A percentile compares a stretch with the other conserved stretches of the same genome.
These are phyloP conservation scores for Leptinotarsa rubiginosa DNA, from an alignment of 2,888 invertebrate species.

Conservation along the genomic window DNA sequence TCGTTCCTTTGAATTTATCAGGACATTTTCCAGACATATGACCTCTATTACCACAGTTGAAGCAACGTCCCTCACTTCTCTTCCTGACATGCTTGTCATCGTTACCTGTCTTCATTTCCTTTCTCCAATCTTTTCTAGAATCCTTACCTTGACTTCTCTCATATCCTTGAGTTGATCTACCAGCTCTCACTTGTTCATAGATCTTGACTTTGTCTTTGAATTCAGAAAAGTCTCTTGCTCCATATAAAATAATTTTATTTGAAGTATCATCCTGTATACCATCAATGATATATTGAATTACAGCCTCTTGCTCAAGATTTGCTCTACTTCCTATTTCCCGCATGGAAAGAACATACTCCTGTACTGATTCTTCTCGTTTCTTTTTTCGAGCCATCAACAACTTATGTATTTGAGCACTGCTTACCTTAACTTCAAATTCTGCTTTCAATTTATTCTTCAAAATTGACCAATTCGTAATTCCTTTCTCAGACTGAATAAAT, in stretches of 20 bases:
- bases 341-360: constrained; percentile 47
- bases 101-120: too few relatives aligned
- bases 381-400: constrained; percentile 52
- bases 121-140: too few relatives aligned
- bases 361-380: constrained; percentile 54
- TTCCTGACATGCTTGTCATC: too few relatives aligned
- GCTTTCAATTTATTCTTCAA: constrained; percentile 42
- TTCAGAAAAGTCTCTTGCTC: constrained; percentile 36
- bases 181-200: too few relatives aligned
- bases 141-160: too few relatives aligned
- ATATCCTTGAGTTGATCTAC: too few relatives aligned
- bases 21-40: too few relatives aligned
- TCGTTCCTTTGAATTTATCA: too few relatives aligned
- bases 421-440: constrained; percentile 49
- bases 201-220: constrained; percentile 26
- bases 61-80: too few relatives aligned
- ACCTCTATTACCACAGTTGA: too few relatives aligned
- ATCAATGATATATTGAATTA: constrained; percentile 61
- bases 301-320: constrained; percentile 55
- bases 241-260: constrained; percentile 41
- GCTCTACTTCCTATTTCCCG: constrained; percentile 59
- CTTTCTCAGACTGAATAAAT: constrained; percentile 49
- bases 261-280: too few relatives aligned
- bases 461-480: constrained; percentile 46
- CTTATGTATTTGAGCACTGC: constrained; percentile 47